These are phyloP conservation scores for Pemphredon lugubris DNA, from an alignment of 2,888 invertebrate genomes.

Conservation along the genomic window DNA sequence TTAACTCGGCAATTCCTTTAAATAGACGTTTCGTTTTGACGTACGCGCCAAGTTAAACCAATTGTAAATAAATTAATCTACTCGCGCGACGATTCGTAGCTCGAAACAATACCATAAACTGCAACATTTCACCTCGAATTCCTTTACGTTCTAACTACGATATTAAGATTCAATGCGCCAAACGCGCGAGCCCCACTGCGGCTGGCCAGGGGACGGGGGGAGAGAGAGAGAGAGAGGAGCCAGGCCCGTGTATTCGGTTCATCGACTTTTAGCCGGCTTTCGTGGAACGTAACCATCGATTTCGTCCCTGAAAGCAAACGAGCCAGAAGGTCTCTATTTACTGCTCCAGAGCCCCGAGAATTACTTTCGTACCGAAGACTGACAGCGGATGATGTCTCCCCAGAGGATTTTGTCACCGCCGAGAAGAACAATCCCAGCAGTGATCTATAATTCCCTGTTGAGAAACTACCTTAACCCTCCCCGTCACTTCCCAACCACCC, in stretches of 20 bases:
- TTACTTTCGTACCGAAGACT: slow-evolving; percentile 15
- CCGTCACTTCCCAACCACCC: background rate
- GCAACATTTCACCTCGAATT: no score
- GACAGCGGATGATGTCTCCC: slow-evolving; percentile 31
- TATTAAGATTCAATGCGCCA: slow-evolving; percentile 55
- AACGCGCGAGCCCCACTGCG: slow-evolving; percentile 29
- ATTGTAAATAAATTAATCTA: no score
- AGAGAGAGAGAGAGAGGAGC: no score
- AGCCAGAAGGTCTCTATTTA: slow-evolving; percentile 33
- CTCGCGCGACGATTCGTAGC: no score
- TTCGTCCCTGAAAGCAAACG: slow-evolving; percentile 30
- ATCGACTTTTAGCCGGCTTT: slow-evolving; percentile 36
- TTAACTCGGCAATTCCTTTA: no score
- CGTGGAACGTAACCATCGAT: slow-evolving; percentile 31
- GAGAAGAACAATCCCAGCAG: slow-evolving; percentile 26
- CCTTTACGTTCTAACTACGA: slow-evolving; percentile 29
- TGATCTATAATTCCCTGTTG: slow-evolving; percentile 30
- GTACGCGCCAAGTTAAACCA: no score
- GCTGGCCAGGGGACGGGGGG: no score
- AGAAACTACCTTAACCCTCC: background rate
- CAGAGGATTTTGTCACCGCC: slow-evolving; percentile 21
- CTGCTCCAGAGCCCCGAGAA: slow-evolving; percentile 15
- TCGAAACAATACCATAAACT: no score
- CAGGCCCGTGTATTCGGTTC: slow-evolving; percentile 31
- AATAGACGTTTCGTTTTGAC: no score